Conservation (phyloP, 35 echinoderm and acorn worm species). For the Heliocidaris tuberculata region DNA sequence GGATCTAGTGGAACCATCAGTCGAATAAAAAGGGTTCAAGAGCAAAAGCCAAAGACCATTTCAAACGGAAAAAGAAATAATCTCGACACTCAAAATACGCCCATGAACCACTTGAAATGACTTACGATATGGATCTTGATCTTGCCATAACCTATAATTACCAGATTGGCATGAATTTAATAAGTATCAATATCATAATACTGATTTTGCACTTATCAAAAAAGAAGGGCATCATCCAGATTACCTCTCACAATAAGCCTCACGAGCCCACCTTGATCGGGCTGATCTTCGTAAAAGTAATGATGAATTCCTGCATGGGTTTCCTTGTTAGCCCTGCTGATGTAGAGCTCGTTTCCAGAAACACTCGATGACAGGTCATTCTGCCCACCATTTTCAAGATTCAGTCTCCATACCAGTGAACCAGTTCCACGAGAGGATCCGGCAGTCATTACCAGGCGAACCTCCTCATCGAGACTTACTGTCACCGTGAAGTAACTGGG, state of each 20-base stretch:
- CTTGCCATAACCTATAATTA: too few species aligned
- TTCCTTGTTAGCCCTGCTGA: slow-evolving; percentile 14
- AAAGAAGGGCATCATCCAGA: too few species aligned
- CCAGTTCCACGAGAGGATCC: neutral
- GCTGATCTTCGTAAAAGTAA: neutral
- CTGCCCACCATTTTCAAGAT: neutral
- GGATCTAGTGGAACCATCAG: too few species aligned
- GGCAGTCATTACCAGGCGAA: neutral
- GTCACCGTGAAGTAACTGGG: neutral
- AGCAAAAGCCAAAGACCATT: too few species aligned
- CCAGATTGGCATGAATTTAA: too few species aligned
- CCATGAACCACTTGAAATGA: too few species aligned
- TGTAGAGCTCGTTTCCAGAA: neutral
- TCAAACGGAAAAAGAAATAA: too few species aligned
- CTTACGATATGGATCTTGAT: too few species aligned
- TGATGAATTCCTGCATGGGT: neutral
- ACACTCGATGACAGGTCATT: neutral
- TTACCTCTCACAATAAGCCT: slow-evolving; percentile 28
- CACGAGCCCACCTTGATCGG: neutral
- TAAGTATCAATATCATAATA: too few species aligned
- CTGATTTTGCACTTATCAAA: too few species aligned
- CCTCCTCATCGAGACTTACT: slow-evolving; percentile 28
- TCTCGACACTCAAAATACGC: too few species aligned
- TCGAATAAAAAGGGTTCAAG: too few species aligned
- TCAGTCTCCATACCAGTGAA: neutral